Conservation (phyloP, 2,113 vertebrate species). For the Narcine bancroftii region DNA sequence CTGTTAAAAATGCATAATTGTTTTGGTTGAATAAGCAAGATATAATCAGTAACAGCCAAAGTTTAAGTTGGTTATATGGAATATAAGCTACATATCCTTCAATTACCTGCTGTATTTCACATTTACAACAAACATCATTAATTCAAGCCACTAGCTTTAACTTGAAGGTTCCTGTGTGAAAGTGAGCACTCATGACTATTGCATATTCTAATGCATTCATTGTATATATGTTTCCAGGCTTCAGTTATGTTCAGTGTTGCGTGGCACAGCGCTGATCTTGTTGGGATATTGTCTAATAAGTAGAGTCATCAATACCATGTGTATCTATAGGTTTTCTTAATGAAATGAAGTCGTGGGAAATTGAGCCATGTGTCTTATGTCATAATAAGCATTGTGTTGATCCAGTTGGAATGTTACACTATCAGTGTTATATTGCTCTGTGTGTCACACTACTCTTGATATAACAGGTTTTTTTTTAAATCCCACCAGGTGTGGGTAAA, state of each 20-base stretch:
- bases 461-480: neutral
- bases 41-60: neutral
- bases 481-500: slow-evolving; percentile 36
- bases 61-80: slow-evolving; percentile 15
- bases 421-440: slow-evolving; percentile 32
- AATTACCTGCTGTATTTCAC: slow-evolving; percentile 1
- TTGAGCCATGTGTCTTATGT: slow-evolving; percentile 30
- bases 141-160: slow-evolving; percentile 1
- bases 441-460: slow-evolving; percentile 35
- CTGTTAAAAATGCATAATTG: neutral
- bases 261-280: neutral
- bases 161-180: neutral
- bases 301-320: slow-evolving; percentile 5
- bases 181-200: neutral
- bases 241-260: neutral
- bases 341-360: neutral
- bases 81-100: slow-evolving; percentile 26
- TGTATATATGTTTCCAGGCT: neutral
- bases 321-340: neutral
- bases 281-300: slow-evolving; percentile 12
- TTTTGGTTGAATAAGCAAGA: slow-evolving; percentile 16
- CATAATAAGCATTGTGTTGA: slow-evolving; percentile 26
- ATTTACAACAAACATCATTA: neutral
- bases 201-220: neutral
- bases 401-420: slow-evolving; percentile 34